Evolutionary conservation across 2,113 vertebrate genomes (phyloP).

Genomic region (Cariama cristata): DNA sequence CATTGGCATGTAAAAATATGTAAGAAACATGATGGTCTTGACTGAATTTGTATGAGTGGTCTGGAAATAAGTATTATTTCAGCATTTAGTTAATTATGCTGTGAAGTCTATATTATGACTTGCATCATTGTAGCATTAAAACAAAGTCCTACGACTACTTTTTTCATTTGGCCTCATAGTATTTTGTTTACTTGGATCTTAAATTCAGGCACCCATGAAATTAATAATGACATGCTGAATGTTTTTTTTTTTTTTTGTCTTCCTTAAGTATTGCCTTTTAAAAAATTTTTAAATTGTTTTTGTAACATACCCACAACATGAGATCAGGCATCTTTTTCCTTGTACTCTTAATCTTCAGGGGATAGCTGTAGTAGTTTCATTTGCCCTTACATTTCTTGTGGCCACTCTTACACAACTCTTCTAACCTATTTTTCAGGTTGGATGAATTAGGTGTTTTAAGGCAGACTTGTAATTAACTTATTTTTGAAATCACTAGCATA

Average conservation of each 20-base stretch:
- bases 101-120: not conserved
- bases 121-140: not conserved
- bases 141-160: not conserved
- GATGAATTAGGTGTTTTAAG: not conserved
- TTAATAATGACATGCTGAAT: not conserved
- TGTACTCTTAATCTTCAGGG: not conserved
- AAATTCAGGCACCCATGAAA: not conserved
- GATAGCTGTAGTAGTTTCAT: not conserved
- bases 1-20: accelerated
- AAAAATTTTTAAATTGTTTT: not conserved
- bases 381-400: not conserved
- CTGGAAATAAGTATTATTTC: not conserved
- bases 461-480: not conserved
- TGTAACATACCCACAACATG: not conserved
- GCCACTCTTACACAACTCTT: not conserved
- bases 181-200: not conserved
- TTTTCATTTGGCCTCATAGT: not conserved
- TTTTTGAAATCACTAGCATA: not conserved
- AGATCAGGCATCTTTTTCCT: not conserved
- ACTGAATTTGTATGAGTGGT: not conserved
- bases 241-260: not conserved
- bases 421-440: constrained; percentile 1
- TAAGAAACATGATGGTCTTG: not conserved
- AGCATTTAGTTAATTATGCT: not conserved
- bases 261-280: not conserved